Evolutionary conservation across 2,888 invertebrate species (phyloP).

Genomic region (Ligdia adustata): DNA sequence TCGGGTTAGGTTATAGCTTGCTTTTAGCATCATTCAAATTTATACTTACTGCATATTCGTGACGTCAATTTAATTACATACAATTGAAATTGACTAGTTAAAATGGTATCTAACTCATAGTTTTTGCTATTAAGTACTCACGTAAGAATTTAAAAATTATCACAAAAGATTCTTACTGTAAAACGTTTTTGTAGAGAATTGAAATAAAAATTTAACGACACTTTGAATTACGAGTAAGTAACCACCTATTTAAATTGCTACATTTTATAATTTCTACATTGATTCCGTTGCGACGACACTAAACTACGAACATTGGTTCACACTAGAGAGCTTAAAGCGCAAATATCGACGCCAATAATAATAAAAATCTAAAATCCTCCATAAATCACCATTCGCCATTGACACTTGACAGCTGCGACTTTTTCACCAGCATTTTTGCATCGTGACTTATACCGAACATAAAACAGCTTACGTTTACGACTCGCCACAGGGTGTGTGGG

Average conservation of each 20-base stretch:
- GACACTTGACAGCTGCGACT: conserved; percentile 25
- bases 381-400: conserved; percentile 14
- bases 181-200: not conserved
- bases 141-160: no score
- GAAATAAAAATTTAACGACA: conserved; percentile 1
- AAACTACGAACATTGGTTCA: not conserved
- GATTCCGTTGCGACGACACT: not conserved
- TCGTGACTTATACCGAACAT: conserved; percentile 19
- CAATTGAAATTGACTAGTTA: no score
- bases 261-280: not conserved
- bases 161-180: not conserved
- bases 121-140: no score
- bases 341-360: not conserved
- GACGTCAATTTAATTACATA: no score
- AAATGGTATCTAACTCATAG: no score
- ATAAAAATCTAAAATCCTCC: conserved; percentile 1
- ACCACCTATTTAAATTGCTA: no score
- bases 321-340: not conserved
- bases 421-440: conserved; percentile 22
- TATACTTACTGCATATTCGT: no score
- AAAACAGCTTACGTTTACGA: conserved; percentile 29
- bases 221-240: not conserved
- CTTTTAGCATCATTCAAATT: no score
- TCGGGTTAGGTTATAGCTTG: no score
- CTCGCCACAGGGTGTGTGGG: conserved; percentile 22